Base-by-base conservation (phyloP, 2,113 vertebrate species). In the Sceloporus tristichus region DNA sequence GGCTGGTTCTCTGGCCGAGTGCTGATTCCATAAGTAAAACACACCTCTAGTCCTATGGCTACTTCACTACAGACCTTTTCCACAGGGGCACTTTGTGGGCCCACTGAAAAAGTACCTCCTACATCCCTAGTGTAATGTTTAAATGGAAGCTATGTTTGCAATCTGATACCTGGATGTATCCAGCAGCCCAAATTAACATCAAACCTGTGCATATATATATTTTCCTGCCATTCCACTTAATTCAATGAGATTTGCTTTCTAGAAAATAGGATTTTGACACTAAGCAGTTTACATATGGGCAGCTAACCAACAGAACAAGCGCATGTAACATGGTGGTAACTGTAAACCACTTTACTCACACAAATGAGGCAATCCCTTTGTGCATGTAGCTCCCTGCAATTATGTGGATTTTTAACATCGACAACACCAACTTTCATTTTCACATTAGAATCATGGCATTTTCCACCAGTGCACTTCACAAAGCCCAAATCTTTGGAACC, bases 191-290 rank as follows among this genome's bases (percentile, higher is more conserved):
- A 19, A 19, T 75, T 23, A 29, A 76, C 18, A 48, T 10, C 2
- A 74, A 73, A 38, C 59, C 27, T 87, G 4, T 75, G 34, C 53
- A 42, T 59, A 81, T 62, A 71, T 14, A 42, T 18, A 14, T 62
- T 62, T 14, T 14, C 13, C 59, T 62, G 59, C 11, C 74, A 53
- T 88, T 79, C 23, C 9, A 19, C 5, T 53, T 27, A 74, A 19
- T 74, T 34, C 9, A 66, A 16, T 82, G 13, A 5, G 4, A 79
- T 27, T 54, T 79, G 42, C 54, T 85, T 79, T 70, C 48, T 56
- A 70, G 76, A 71, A 86, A 86, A 79, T n/a, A 40, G 14, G 23
- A 56, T 79, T 83, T 83, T 13, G 70, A 21, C 4, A 68, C 65
- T 82, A 2, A 40, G 1, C 81, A 7, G 19, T 27, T 3, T 62